phyloP scores from a whole-genome alignment of 2,113 vertebrate genomes.

The Sterrhoptilus dennistouni region DNA sequence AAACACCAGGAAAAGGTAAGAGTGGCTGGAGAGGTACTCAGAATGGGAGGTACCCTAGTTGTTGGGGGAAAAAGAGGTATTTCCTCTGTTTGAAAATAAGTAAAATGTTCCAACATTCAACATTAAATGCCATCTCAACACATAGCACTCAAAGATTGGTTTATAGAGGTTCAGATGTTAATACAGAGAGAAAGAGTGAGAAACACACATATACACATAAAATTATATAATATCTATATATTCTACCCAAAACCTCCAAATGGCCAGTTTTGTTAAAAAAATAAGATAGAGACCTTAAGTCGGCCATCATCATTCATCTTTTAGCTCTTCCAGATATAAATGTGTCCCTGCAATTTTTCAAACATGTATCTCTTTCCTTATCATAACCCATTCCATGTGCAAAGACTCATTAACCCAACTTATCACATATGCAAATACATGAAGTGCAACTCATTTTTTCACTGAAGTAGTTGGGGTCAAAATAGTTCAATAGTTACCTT shows the following conservation, averaged over 20 bases:
- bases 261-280: not conserved
- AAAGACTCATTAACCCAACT: not conserved
- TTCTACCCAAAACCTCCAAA: not conserved
- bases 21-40: not conserved
- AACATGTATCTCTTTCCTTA: not conserved
- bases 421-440: not conserved
- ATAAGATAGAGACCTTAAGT: not conserved
- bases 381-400: not conserved
- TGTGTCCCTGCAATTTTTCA: not conserved
- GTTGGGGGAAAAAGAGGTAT: not conserved
- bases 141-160: not conserved
- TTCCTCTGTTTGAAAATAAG: not conserved
- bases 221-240: not conserved
- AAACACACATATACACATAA: accelerated
- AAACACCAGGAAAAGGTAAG: not conserved
- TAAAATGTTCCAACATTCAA: not conserved
- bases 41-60: not conserved
- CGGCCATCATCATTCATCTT: not conserved
- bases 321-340: not conserved
- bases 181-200: not conserved
- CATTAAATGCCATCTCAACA: not conserved
- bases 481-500: not conserved
- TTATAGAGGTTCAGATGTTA: not conserved
- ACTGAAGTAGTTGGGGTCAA: not conserved
- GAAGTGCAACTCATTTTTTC: not conserved